Conservation (phyloP, 2,797 vertebrate genomes). For the Mormyrops boulengeri region DNA sequence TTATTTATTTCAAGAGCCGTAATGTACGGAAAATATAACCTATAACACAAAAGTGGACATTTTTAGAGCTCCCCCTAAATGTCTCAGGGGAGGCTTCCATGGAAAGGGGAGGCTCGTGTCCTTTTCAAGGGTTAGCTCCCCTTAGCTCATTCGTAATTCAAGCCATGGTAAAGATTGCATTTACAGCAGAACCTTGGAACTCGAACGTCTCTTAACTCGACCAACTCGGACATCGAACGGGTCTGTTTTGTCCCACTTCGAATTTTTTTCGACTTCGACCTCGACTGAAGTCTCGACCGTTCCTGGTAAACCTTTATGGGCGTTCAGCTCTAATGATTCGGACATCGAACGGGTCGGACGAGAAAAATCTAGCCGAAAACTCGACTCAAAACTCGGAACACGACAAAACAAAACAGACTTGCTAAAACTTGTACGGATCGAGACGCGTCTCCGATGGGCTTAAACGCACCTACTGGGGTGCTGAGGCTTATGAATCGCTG, state of each 20-base stretch:
- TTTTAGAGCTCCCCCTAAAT: neutral
- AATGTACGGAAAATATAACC: neutral
- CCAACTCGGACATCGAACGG: no score
- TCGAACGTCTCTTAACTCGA: no score
- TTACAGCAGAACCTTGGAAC: no score
- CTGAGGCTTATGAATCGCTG: neutral
- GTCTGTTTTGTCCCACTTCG: neutral
- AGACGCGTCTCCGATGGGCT: neutral
- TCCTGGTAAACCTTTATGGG: neutral
- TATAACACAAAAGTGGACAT: neutral
- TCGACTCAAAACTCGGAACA: neutral
- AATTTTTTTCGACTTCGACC: neutral
- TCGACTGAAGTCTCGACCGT: neutral
- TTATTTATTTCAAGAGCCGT: neutral
- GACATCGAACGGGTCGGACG: neutral
- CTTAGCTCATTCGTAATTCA: no score
- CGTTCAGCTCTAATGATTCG: neutral
- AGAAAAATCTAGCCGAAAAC: neutral
- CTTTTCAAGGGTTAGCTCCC: neutral
- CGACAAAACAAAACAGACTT: neutral
- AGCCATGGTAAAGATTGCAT: no score
- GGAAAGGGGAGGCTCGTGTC: neutral
- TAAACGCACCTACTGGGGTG: neutral
- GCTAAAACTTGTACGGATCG: neutral
- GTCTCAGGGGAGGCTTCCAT: neutral